Conservation (phyloP, 2,888 invertebrate species). For the Ichneumoninae sp. region DNA sequence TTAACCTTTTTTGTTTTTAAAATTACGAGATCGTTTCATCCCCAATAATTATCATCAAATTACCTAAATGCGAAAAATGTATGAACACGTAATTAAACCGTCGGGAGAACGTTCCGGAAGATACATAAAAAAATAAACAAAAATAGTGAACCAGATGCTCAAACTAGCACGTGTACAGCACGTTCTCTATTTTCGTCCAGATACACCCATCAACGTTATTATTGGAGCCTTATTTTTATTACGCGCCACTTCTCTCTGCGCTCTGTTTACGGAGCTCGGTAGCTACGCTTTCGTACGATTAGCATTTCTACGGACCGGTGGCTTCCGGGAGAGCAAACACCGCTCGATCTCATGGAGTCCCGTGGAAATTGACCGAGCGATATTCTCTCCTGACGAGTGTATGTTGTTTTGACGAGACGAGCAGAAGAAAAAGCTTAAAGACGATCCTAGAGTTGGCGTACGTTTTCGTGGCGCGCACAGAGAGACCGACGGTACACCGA, state of each 20-base stretch:
- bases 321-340: neutral
- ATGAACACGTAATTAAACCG: conserved; percentile 35
- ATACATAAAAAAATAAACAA: neutral
- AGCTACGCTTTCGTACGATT: conserved; percentile 26
- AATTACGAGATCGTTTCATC: too few relatives aligned
- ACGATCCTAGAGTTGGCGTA: neutral
- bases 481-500: conserved; percentile 11
- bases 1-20: too few relatives aligned
- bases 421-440: neutral
- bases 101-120: conserved; percentile 11
- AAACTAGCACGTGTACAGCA: neutral
- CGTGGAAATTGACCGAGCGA: neutral
- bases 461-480: neutral
- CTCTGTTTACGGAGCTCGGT: conserved; percentile 12
- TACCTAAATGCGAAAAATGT: conserved; percentile 14
- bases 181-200: neutral
- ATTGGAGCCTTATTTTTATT: conserved; percentile 18
- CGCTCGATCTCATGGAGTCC: neutral
- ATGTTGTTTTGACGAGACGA: neutral
- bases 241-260: neutral
- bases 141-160: neutral
- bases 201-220: neutral
- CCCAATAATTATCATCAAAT: conserved; percentile 10
- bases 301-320: conserved; percentile 13
- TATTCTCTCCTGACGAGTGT: neutral